Conservation (phyloP, 2,113 vertebrate genomes). For the Asarcornis scutulata region DNA sequence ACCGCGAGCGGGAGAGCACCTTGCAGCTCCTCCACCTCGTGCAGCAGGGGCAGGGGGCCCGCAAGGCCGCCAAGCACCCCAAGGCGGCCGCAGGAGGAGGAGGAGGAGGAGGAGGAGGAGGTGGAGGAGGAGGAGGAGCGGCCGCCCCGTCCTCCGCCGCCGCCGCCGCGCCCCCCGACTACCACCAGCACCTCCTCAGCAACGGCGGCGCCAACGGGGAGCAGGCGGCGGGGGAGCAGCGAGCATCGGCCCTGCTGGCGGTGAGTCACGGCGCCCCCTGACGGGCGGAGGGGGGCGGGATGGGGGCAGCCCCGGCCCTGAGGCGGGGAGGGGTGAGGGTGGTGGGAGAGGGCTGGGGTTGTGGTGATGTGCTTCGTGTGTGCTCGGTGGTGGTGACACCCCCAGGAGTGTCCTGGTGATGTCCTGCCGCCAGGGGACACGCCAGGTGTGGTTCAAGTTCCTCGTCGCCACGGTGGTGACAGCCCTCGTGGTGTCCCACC, state of each 20-base stretch:
- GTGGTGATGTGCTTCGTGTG: too few relatives aligned
- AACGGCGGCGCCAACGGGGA: slow-evolving; percentile 81
- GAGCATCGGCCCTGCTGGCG: slow-evolving; percentile 87
- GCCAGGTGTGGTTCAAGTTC: too few relatives aligned
- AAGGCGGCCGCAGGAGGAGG: slow-evolving; percentile 67
- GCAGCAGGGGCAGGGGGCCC: slow-evolving; percentile 85
- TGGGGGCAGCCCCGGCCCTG: background rate
- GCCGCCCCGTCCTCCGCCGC: slow-evolving; percentile 3
- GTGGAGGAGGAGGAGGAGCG: background rate
- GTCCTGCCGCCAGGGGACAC: too few relatives aligned
- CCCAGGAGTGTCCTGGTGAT: too few relatives aligned
- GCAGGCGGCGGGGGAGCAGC: slow-evolving; percentile 80
- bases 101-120: too few relatives aligned
- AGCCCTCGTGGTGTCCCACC: too few relatives aligned
- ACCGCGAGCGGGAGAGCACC: slow-evolving; percentile 90
- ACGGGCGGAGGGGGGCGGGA: background rate
- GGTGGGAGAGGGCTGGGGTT: too few relatives aligned
- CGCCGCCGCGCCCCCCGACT: slow-evolving; percentile 72
- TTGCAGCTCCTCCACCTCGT: slow-evolving; percentile 91
- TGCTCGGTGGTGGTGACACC: too few relatives aligned
- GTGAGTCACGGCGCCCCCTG: slow-evolving; percentile 79
- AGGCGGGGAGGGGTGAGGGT: background rate
- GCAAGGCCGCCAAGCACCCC: slow-evolving; percentile 81
- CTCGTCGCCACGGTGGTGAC: too few relatives aligned
- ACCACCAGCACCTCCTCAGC: slow-evolving; percentile 69